Percentiles rank a stretch among this genome's conserved stretches.
Conservation (phyloP, 1,140 invertebrate genomes). For the Eriocheir sinensis region DNA sequence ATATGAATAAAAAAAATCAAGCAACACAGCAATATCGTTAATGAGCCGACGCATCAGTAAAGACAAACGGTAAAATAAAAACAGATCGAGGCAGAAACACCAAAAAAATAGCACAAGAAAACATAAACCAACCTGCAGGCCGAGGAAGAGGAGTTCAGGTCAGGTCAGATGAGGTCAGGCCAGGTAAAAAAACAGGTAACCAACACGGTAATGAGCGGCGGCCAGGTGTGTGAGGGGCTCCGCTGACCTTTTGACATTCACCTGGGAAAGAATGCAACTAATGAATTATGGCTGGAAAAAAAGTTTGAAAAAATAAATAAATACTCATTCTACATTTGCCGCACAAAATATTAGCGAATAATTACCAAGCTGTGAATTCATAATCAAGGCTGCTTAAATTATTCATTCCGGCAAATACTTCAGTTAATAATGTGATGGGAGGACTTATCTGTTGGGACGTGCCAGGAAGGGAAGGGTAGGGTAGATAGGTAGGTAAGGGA, state of each 20-base stretch:
- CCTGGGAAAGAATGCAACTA: not conserved
- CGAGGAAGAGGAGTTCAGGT: not conserved
- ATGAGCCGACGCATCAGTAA: too few relatives aligned
- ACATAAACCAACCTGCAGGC: not conserved
- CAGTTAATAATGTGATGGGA: not conserved
- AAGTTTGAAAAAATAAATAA: not conserved
- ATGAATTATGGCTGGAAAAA: not conserved
- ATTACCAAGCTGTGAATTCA: not conserved
- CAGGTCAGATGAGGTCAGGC: not conserved
- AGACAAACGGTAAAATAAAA: not conserved
- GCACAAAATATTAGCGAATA: slow-evolving; percentile 9
- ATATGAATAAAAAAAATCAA: too few relatives aligned
- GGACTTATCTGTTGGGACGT: not conserved
- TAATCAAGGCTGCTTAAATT: not conserved
- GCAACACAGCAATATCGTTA: too few relatives aligned
- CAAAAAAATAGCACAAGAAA: too few relatives aligned
- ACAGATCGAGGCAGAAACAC: not conserved
- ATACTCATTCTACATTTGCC: not conserved
- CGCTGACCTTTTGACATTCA: not conserved
- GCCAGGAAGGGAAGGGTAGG: too few relatives aligned
- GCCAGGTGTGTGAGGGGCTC: too few relatives aligned
- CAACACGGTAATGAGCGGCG: too few relatives aligned
- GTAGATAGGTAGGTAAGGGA: not conserved
- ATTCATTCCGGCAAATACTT: not conserved
- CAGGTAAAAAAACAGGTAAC: not conserved